These are phyloP conservation scores for Pseudolycoriella hygida DNA, from an alignment of 2,888 invertebrate genomes.

Conservation along the genomic window DNA sequence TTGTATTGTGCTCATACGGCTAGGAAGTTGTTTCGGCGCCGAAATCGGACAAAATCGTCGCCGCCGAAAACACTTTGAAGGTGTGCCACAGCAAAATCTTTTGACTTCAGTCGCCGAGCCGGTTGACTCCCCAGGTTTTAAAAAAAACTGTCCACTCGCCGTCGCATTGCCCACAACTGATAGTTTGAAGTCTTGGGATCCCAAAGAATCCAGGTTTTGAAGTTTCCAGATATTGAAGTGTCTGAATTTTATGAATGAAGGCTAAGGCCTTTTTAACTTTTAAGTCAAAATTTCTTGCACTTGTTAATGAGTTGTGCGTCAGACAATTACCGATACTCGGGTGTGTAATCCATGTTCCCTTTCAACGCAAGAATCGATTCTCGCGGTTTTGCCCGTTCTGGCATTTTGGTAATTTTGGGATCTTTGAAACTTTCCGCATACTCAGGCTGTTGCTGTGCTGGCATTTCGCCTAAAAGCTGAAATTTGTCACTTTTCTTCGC, in stretches of 20 bases:
- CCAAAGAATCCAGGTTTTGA: too few relatives aligned
- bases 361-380: constrained; percentile 24
- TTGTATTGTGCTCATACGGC: too few relatives aligned
- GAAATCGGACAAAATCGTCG: too few relatives aligned
- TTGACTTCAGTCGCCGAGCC: too few relatives aligned
- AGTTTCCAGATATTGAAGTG: too few relatives aligned
- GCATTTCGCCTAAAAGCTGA: neutral
- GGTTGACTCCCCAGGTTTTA: too few relatives aligned
- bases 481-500: constrained; percentile 22
- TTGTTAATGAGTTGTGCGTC: neutral
- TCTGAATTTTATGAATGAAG: too few relatives aligned
- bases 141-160: too few relatives aligned
- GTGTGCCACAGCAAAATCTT: too few relatives aligned
- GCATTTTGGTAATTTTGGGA: constrained; percentile 23
- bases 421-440: constrained; percentile 28
- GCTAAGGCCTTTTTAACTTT: neutral
- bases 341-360: constrained; percentile 28
- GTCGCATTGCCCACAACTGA: too few relatives aligned
- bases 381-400: constrained; percentile 25
- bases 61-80: neutral
- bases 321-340: constrained; percentile 18
- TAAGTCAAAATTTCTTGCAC: neutral
- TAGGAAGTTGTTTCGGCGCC: too few relatives aligned
- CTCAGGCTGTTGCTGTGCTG: constrained; percentile 19
- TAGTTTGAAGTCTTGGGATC: too few relatives aligned